A percentile compares a stretch with the other conserved stretches of the same genome.
These are phyloP conservation scores for Shargacucullia verbasci DNA, from an alignment of 2,888 invertebrate genomes.

Conservation along the genomic window DNA sequence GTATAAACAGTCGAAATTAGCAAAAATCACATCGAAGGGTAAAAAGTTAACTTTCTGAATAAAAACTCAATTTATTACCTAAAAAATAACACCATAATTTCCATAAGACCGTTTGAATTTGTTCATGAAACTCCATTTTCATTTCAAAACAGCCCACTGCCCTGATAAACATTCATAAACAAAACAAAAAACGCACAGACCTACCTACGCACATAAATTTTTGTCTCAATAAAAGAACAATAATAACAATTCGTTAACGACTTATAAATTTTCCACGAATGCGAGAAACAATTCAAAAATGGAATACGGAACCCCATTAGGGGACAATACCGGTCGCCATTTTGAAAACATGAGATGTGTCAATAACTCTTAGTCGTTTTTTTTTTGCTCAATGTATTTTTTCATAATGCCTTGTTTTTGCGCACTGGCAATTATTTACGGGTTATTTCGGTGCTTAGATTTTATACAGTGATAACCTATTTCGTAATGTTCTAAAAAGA, in stretches of 20 bases:
- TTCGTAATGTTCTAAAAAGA: constrained; percentile 27
- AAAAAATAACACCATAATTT: neutral
- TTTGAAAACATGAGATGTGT: constrained; percentile 65
- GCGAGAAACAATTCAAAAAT: constrained; percentile 54
- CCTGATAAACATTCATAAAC: constrained; percentile 50
- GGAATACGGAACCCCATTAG: constrained; percentile 61
- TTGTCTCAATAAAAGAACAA: constrained; percentile 52
- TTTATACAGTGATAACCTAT: constrained; percentile 46
- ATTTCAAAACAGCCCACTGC: constrained; percentile 40
- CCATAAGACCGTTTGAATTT: constrained; percentile 37
- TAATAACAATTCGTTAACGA: constrained; percentile 54
- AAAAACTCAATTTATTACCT: too few relatives aligned
- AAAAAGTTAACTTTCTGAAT: too few relatives aligned
- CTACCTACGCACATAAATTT: constrained; percentile 46
- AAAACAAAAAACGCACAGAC: constrained; percentile 42
- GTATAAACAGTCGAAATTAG: too few relatives aligned
- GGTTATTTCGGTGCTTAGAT: constrained; percentile 44
- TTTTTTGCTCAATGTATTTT: constrained; percentile 52
- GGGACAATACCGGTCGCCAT: constrained; percentile 66
- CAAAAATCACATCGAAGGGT: too few relatives aligned
- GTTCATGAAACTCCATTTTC: constrained; percentile 45
- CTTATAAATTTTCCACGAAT: constrained; percentile 56
- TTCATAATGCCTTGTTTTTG: constrained; percentile 49
- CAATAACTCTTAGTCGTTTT: constrained; percentile 70
- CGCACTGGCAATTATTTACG: constrained; percentile 48